Evolutionary conservation across 1,140 invertebrate species (phyloP).

Genomic region (Anastatus disparis): DNA sequence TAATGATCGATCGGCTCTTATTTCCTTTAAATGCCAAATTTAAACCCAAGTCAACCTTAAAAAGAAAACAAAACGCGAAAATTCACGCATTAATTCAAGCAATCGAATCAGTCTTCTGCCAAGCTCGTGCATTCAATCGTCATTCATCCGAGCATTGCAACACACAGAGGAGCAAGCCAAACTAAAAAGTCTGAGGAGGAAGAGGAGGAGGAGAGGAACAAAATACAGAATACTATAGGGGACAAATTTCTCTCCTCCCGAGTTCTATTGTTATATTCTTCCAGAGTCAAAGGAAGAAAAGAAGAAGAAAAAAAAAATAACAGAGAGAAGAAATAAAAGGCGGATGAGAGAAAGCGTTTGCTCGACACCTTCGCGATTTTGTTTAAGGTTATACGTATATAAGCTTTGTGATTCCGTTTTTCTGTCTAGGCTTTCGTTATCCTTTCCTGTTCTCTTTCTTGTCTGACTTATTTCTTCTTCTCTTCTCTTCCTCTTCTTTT

Average conservation of each 20-base stretch:
- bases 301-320: slow-evolving; percentile 1
- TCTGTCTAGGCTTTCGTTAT: too few species aligned
- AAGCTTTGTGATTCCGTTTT: too few species aligned
- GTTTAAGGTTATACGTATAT: too few species aligned
- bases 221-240: too few species aligned
- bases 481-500: not conserved
- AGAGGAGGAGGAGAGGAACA: slow-evolving; percentile 24
- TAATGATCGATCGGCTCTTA: not conserved
- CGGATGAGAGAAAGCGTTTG: too few species aligned
- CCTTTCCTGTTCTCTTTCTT: not conserved
- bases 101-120: not conserved
- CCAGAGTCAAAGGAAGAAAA: not conserved
- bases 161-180: not conserved
- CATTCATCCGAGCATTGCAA: slow-evolving; percentile 1
- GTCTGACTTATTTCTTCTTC: not conserved
- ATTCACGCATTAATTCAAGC: slow-evolving; percentile 10
- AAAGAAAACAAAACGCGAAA: not conserved
- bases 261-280: slow-evolving; percentile 13
- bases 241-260: slow-evolving; percentile 38
- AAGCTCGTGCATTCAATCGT: slow-evolving; percentile 30
- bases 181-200: not conserved
- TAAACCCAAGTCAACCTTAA: not conserved
- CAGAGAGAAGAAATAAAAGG: slow-evolving; percentile 24
- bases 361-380: slow-evolving; percentile 32
- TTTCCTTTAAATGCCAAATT: not conserved